phyloP scores from a whole-genome alignment of 2,888 invertebrate genomes.

The Epirrhoe tristata region DNA sequence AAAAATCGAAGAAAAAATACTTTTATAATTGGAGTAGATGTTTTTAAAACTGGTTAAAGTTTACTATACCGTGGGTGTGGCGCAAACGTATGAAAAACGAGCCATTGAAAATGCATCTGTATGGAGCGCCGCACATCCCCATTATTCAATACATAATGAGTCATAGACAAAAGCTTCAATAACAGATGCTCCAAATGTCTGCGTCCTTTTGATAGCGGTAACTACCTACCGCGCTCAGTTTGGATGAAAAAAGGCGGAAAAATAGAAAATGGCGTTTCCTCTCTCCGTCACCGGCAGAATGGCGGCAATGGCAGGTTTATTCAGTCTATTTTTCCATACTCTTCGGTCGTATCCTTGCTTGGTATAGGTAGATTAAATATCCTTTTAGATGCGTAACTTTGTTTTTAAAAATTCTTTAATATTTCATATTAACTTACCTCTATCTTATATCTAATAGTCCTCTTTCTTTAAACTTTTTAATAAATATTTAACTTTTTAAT shows the following conservation, averaged over 20 bases:
- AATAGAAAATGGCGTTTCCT: constrained; percentile 77
- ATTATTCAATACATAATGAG: constrained; percentile 31
- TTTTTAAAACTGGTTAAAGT: not conserved
- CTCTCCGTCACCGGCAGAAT: constrained; percentile 80
- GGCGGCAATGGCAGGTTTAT: constrained; percentile 70
- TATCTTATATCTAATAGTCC: no score
- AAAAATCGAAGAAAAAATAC: no score
- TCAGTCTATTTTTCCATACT: constrained; percentile 62
- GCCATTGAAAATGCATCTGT: not conserved
- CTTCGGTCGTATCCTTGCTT: constrained; percentile 64
- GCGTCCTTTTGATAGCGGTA: constrained; percentile 40
- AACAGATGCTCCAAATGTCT: constrained; percentile 42
- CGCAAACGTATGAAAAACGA: not conserved
- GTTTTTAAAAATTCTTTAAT: not conserved
- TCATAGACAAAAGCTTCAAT: constrained; percentile 40
- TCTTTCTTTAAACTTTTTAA: no score
- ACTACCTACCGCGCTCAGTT: constrained; percentile 42
- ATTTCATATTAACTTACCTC: not conserved
- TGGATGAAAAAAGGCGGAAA: constrained; percentile 61
- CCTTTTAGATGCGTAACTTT: constrained; percentile 11
- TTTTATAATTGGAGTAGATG: not conserved
- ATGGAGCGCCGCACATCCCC: not conserved
- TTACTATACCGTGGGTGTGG: not conserved
- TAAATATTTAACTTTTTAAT: no score
- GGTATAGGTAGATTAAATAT: constrained; percentile 25